A percentile compares a stretch with the other conserved stretches of the same genome.
These are phyloP conservation scores for Montipora capitata DNA, from an alignment of 92 coral and sea anemone species.

Conservation along the genomic window DNA sequence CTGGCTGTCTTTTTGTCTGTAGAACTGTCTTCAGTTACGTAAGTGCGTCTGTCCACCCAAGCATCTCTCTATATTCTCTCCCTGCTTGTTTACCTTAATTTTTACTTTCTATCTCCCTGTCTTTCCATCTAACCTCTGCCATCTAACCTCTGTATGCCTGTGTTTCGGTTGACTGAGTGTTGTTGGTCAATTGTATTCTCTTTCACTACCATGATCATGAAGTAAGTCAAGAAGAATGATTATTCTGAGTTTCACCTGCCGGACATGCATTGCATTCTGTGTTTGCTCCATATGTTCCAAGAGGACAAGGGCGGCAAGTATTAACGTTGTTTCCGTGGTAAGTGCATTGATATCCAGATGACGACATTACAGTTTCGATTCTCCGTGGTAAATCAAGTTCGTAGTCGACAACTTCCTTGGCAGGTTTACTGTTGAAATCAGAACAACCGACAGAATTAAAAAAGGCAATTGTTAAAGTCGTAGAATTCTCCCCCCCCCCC, in stretches of 20 bases:
- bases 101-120: no score
- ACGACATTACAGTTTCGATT: not conserved
- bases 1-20: not conserved
- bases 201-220: no score
- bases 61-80: not conserved
- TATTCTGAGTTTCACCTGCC: conserved; percentile 22
- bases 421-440: conserved; percentile 15
- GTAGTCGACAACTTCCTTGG: conserved; percentile 8
- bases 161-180: no score
- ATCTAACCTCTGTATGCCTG: no score
- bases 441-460: not conserved
- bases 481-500: not conserved
- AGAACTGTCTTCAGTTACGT: no score
- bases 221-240: no score
- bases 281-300: conserved; percentile 18
- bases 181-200: no score
- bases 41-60: not conserved
- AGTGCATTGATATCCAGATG: conserved; percentile 16
- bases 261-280: conserved; percentile 33
- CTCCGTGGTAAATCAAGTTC: not conserved
- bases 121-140: no score
- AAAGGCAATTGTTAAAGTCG: not conserved
- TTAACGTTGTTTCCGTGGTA: not conserved
- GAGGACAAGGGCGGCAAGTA: conserved; percentile 43
- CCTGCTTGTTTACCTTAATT: not conserved